phyloP scores from a whole-genome alignment of 2,797 vertebrate species.

The Brotula barbata region DNA sequence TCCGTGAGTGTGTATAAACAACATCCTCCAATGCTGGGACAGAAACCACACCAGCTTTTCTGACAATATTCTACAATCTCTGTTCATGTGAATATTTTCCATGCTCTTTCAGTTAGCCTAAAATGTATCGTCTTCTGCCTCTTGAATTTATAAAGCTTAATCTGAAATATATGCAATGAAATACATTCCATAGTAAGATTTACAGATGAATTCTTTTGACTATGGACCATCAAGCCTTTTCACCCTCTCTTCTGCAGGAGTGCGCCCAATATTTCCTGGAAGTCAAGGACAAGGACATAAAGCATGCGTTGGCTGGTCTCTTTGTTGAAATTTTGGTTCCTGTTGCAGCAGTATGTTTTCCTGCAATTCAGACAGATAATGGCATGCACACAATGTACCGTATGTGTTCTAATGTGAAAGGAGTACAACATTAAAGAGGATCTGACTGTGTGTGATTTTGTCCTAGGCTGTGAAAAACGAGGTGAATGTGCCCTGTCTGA shows the following conservation, averaged over 20 bases:
- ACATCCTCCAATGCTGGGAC: too few species aligned
- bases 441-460: slow-evolving; percentile 22
- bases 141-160: too few species aligned
- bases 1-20: too few species aligned
- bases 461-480: slow-evolving; percentile 96
- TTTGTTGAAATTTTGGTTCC: slow-evolving; percentile 99
- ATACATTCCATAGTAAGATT: too few species aligned
- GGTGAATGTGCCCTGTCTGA: slow-evolving; percentile 98
- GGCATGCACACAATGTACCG: background rate
- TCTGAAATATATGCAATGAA: too few species aligned
- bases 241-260: slow-evolving; percentile 79
- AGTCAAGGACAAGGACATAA: slow-evolving; percentile 99
- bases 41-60: too few species aligned
- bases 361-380: slow-evolving; percentile 7
- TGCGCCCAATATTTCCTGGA: slow-evolving; percentile 99
- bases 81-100: too few species aligned
- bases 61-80: too few species aligned
- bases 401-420: slow-evolving; percentile 1
- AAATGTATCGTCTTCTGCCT: too few species aligned
- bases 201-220: slow-evolving; percentile 5
- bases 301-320: slow-evolving; percentile 96
- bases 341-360: slow-evolving; percentile 93
- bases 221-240: background rate
- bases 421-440: background rate
- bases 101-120: too few species aligned